Percentiles rank a stretch among this genome's conserved stretches.
Evolutionary conservation across 1,140 invertebrate genomes (phyloP).

Genomic region (Drosophila tropicalis): DNA sequence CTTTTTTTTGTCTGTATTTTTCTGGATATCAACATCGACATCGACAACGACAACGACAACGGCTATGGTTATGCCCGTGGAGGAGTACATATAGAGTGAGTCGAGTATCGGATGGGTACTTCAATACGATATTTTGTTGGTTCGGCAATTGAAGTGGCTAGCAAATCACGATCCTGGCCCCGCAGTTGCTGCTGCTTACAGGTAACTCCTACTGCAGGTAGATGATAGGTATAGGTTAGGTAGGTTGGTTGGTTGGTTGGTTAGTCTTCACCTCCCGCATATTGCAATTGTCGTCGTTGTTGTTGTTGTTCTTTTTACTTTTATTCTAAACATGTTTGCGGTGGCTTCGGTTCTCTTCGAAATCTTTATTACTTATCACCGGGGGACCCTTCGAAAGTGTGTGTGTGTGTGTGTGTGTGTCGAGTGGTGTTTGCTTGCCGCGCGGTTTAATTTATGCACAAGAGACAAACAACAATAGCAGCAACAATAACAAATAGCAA

Average conservation of each 20-base stretch:
- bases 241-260: constrained; percentile 11
- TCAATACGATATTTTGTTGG: background rate
- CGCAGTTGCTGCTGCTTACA: background rate
- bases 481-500: background rate
- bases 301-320: constrained; percentile 26
- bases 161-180: constrained; percentile 7
- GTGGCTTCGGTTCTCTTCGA: constrained; percentile 51
- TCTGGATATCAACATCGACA: background rate
- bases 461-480: constrained; percentile 47
- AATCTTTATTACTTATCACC: constrained; percentile 53
- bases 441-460: constrained; percentile 73
- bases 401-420: constrained; percentile 11
- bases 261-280: constrained; percentile 39
- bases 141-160: constrained; percentile 5
- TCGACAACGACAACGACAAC: too few relatives aligned
- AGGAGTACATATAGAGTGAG: constrained; percentile 1
- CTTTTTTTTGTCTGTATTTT: background rate
- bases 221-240: constrained; percentile 9
- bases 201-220: background rate
- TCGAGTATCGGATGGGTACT: constrained; percentile 2
- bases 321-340: constrained; percentile 77
- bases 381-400: constrained; percentile 35
- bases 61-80: background rate
- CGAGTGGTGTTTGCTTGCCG: constrained; percentile 42
- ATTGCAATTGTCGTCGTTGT: constrained; percentile 47